Evolutionary conservation across 2,797 vertebrate species (phyloP), one percentile per base, ranked within the genome.

Genomic region (Alcedo atthis): DNA sequence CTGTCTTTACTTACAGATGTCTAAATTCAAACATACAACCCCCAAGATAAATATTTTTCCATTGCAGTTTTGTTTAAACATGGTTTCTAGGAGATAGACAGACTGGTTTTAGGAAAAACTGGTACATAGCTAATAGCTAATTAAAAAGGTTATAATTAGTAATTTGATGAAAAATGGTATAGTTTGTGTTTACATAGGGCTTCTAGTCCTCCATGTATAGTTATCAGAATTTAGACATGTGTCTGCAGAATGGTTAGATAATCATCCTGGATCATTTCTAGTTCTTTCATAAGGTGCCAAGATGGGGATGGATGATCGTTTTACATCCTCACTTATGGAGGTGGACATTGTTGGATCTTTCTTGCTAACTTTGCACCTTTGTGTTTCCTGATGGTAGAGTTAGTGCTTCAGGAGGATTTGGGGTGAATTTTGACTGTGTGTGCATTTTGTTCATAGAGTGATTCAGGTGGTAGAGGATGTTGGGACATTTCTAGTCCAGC

Each of bases 11-110:
- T 86, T 69, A 70, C 2, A 2, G 71, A 3, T 32, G 28, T 81
- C 48, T 90, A n/a, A 67, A 63, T 75, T 78, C 67, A 85, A 81
- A 87, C 48, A 33, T 49, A 33, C 26, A 82, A 82, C 89, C 43
- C 61, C 37, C 32, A 53, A 53, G 35, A 70, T 70, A 93, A 90
- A 73, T 88, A 79, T 45, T 94, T 76, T 88, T 79, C 35, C 53
- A 19, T 42, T 88, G 45, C 8, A 25, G 32, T 55, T 90, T 92
- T 76, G 30, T 94, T 92, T 80, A 76, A 89, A 46, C 30, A 26
- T 77, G n/a, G 16, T 80, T 88, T 74, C 74, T 70, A 33, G 12
- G 59, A n/a, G 26, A 46, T 40, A 53, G 20, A 33, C 15, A 75
- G 17, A 76, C 6, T 64, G 30, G 16, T 28, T 88, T 58, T 59